A percentile compares a stretch with the other conserved stretches of the same genome.
These are phyloP conservation scores for Silurus meridionalis DNA, from an alignment of 2,113 vertebrate genomes.

Conservation along the genomic window DNA sequence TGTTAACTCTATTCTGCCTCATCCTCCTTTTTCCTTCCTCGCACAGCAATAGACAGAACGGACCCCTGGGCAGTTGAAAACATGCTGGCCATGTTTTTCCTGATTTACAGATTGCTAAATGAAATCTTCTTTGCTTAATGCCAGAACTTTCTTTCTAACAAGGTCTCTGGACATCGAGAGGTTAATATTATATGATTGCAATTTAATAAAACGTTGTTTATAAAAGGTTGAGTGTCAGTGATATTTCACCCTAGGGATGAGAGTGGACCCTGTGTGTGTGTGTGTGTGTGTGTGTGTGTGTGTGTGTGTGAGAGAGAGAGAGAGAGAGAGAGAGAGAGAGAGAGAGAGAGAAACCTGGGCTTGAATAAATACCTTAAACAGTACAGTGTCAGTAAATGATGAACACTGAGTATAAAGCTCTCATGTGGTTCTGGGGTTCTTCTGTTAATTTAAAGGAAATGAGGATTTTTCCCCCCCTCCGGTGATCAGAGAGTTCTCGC, in stretches of 20 bases:
- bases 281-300: background rate
- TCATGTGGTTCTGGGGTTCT: background rate
- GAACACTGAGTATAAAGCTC: background rate
- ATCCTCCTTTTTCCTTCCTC: constrained; percentile 4
- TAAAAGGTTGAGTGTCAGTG: constrained; percentile 51
- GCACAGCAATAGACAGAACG: background rate
- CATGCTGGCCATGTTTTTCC: constrained; percentile 33
- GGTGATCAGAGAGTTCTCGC: background rate
- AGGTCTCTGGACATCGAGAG: constrained; percentile 51
- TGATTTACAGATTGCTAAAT: constrained; percentile 55
- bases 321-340: too few species aligned
- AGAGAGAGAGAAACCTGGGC: background rate
- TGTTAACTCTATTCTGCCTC: background rate
- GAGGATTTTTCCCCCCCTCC: background rate
- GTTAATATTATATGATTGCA: constrained; percentile 33
- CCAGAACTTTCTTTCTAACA: constrained; percentile 49
- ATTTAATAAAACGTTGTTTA: constrained; percentile 58
- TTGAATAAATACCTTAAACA: background rate
- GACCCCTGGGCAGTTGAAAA: background rate
- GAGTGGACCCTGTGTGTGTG: background rate
- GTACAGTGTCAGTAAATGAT: background rate
- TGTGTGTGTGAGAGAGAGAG: too few species aligned
- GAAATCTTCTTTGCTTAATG: constrained; percentile 51
- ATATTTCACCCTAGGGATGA: constrained; percentile 44
- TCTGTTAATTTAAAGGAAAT: constrained; percentile 31